phyloP scores from a whole-genome alignment of 2,113 vertebrate genomes.

The Chinchilla lanigera region DNA sequence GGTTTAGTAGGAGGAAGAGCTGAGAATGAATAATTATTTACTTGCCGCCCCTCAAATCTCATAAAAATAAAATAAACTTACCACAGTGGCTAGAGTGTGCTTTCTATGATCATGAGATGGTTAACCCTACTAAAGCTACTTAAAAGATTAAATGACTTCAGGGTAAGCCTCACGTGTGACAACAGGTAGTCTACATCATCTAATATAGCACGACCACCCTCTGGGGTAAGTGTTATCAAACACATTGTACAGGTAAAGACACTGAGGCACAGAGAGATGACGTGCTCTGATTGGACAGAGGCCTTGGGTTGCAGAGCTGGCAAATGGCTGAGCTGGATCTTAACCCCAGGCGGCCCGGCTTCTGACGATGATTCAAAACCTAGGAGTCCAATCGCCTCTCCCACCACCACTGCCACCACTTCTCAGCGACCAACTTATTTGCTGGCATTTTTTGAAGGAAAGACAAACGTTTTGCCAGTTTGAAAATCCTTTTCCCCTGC shows the following conservation, averaged over 20 bases:
- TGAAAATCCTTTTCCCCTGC: constrained; percentile 79
- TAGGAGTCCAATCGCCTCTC: neutral
- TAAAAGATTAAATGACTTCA: neutral
- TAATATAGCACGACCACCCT: neutral
- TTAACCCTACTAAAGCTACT: neutral
- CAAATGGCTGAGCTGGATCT: neutral
- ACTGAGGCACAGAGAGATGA: neutral
- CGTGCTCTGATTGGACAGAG: neutral
- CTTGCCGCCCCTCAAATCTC: neutral
- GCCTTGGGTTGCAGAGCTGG: neutral
- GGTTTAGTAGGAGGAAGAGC: neutral
- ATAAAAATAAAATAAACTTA: constrained; percentile 66
- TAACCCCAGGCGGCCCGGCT: neutral
- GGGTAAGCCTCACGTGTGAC: neutral
- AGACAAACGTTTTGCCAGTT: constrained; percentile 63
- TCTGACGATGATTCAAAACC: neutral
- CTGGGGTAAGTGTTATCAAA: neutral
- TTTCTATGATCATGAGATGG: neutral
- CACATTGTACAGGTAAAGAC: neutral
- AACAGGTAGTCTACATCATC: neutral
- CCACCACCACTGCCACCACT: neutral
- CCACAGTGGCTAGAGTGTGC: neutral
- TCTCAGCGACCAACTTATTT: neutral
- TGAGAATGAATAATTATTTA: constrained; percentile 38
- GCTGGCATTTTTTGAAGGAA: constrained; percentile 8